phyloP scores from a whole-genome alignment of 1,140 invertebrate genomes.

The Mycetomoellerius zeteki region DNA sequence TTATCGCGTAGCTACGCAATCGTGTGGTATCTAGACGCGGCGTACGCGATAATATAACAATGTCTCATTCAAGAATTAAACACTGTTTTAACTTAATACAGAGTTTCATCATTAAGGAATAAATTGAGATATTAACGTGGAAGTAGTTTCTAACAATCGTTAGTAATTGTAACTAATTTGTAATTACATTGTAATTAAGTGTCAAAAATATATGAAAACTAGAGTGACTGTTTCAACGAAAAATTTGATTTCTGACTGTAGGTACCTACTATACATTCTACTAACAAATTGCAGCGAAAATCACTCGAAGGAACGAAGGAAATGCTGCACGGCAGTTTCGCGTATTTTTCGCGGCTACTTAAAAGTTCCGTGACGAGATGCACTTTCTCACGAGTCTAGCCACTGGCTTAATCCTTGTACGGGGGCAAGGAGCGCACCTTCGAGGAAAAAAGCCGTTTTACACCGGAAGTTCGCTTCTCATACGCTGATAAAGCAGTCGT shows the following conservation, averaged over 20 bases:
- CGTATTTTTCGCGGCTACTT: slow-evolving; percentile 54
- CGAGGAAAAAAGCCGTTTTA: slow-evolving; percentile 38
- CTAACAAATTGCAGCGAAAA: slow-evolving; percentile 26
- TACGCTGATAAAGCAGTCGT: slow-evolving; percentile 21
- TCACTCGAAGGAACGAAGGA: slow-evolving; percentile 12
- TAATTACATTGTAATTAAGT: not conserved
- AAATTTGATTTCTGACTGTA: slow-evolving; percentile 16
- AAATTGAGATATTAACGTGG: not conserved
- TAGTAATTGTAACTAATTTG: not conserved
- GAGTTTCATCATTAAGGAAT: not conserved
- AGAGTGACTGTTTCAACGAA: not conserved
- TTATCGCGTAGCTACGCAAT: slow-evolving; percentile 21
- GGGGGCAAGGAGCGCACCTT: not conserved
- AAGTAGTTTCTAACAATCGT: slow-evolving; percentile 7
- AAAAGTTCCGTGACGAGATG: slow-evolving; percentile 61
- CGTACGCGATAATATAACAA: slow-evolving; percentile 1
- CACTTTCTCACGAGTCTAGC: slow-evolving; percentile 46
- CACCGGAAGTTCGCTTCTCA: slow-evolving; percentile 12
- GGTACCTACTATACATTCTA: not conserved
- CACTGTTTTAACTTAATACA: not conserved
- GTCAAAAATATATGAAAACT: not conserved
- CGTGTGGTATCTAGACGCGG: not conserved
- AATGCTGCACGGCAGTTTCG: slow-evolving; percentile 40
- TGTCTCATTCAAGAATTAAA: slow-evolving; percentile 19
- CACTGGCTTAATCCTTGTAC: slow-evolving; percentile 38